Percentiles rank a stretch among this genome's conserved stretches.
Conservation (phyloP, 1,140 invertebrate genomes). For the Anoplolepis gracilipes region DNA sequence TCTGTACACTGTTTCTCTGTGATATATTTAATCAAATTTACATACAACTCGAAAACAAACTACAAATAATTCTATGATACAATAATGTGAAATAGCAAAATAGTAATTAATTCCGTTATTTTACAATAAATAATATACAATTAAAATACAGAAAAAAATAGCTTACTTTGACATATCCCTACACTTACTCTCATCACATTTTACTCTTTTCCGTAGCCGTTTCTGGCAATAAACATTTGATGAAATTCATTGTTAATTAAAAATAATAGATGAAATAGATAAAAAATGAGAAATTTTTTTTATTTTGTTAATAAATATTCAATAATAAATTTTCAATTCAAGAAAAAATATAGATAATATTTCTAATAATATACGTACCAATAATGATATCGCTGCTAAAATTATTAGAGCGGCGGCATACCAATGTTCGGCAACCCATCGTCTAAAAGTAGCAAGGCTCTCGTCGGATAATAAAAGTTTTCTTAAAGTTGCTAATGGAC, state of each 20-base stretch:
- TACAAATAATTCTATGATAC: not conserved
- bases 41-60: not conserved
- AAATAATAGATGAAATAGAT: not conserved
- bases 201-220: conserved; percentile 75
- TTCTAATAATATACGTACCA: conserved; percentile 88
- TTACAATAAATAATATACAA: not conserved
- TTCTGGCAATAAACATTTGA: conserved; percentile 72
- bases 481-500: conserved; percentile 95
- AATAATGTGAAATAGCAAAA: not conserved
- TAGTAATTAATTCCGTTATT: conserved; percentile 21
- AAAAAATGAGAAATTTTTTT: not conserved
- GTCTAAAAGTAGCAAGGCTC: conserved; percentile 93
- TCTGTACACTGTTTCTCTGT: too few relatives aligned
- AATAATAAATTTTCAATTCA: not conserved
- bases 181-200: conserved; percentile 79
- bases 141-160: not conserved
- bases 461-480: conserved; percentile 95
- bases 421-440: conserved; percentile 94
- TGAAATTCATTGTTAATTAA: not conserved
- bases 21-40: conserved; percentile 19
- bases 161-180: conserved; percentile 51
- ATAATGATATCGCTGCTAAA: conserved; percentile 90
- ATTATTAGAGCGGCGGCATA: conserved; percentile 93
- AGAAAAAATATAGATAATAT: conserved; percentile 1
- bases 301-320: not conserved